These are phyloP conservation scores for Coreius guichenoti DNA, from an alignment of 2,797 vertebrate species.

Conservation along the genomic window DNA sequence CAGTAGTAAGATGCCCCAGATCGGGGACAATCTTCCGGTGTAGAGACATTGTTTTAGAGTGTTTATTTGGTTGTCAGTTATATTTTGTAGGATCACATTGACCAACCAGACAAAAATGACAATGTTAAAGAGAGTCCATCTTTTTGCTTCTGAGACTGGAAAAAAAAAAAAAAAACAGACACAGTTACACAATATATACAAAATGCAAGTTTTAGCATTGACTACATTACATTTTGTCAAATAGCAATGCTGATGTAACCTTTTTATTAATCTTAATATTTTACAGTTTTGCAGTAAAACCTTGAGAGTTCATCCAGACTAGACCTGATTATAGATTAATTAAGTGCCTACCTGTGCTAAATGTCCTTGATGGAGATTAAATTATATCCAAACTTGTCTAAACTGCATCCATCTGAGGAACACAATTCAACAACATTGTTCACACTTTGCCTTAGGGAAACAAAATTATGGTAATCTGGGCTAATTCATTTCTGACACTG, in stretches of 20 bases:
- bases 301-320: background rate
- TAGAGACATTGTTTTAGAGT: slow-evolving; percentile 68
- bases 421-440: background rate
- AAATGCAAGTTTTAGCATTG: background rate
- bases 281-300: background rate
- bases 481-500: background rate
- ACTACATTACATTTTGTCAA: background rate
- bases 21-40: slow-evolving; percentile 59
- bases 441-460: background rate
- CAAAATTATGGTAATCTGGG: background rate
- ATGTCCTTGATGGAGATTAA: background rate
- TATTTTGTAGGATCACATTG: background rate
- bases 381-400: background rate
- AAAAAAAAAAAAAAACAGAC: background rate
- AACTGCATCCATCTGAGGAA: background rate
- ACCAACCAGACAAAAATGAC: background rate
- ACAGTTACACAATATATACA: background rate
- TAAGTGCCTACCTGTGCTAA: background rate
- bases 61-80: slow-evolving; percentile 39
- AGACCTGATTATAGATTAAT: background rate
- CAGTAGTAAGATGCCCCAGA: slow-evolving; percentile 38
- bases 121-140: background rate
- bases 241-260: background rate
- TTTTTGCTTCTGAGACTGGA: background rate
- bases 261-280: background rate